Evolutionary conservation across 2,888 invertebrate species (phyloP), one percentile per base, ranked within the genome.

Genomic region (Nomada fucata): DNA sequence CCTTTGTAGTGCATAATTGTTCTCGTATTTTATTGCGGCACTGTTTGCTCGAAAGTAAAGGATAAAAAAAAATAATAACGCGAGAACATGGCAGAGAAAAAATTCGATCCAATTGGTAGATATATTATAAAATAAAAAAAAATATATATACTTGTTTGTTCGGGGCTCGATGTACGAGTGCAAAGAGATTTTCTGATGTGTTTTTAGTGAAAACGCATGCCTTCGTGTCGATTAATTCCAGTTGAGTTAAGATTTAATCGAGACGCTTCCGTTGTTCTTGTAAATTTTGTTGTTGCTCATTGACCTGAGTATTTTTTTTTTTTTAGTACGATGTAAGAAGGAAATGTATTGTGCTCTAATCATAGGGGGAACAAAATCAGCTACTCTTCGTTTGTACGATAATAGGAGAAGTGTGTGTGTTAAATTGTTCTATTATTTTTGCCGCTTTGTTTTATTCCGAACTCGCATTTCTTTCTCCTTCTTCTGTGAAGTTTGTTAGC

Each of bases 281-380:
- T 64, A 69, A 78, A 75, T 83, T 78, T 78, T 20, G 61, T 83
- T 76, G 72, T 83, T 78, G 72, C 65, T 77, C 65, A 69, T 72
- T 72, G 74, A 69, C 36, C 50, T n/a, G 53, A 67, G 50, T 70
- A 73, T 83, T 76, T 77, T 81, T 53, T 61, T 59, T 29, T 76
- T 23, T 23, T 23, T 29, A 73, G 64, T 44, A 79, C 20, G 47
- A 67, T 5, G 13, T 47, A 47, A 47, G 15, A 15, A 47, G 15
- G 23, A 69, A 57, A 23, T 42, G 71, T 36, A 23, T 26, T 57
- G n/a, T 13, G 52, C 29, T n/a, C 23, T 29, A 50, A 71, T 59
- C 59, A 11, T 15, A 59, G 15, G 42, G 29, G 23, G 20, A 55
- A 23, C n/a, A 13, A 65, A 57, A 55, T 64, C 79, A 69, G 64